These are phyloP conservation scores for Jaculus jaculus DNA, from an alignment of 2,113 vertebrate species.

Conservation along the genomic window DNA sequence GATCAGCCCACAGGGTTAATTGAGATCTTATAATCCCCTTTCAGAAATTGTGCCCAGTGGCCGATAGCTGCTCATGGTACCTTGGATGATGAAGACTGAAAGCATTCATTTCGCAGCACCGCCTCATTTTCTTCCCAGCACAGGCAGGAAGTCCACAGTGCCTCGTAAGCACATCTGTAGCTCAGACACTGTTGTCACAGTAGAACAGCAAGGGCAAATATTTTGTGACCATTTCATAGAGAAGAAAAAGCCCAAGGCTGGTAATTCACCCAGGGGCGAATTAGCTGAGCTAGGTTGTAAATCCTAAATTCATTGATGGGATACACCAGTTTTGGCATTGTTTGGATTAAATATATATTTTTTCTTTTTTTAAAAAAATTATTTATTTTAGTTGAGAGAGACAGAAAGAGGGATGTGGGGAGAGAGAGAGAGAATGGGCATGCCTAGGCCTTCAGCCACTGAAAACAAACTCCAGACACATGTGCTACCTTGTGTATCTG, in stretches of 20 bases:
- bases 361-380: too few species aligned
- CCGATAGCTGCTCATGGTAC: neutral
- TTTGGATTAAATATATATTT: too few species aligned
- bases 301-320: neutral
- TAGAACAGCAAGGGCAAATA: neutral
- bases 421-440: too few species aligned
- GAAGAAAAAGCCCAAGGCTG: neutral
- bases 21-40: neutral
- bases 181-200: neutral
- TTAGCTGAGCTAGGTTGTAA: constrained; percentile 19
- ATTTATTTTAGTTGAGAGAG: too few species aligned
- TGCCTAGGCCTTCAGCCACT: too few species aligned
- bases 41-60: neutral
- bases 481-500: too few species aligned
- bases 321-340: neutral
- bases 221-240: constrained; percentile 18
- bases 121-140: neutral
- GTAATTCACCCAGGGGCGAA: neutral
- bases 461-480: too few species aligned
- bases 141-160: neutral
- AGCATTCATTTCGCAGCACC: too few species aligned
- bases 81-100: neutral
- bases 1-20: neutral
- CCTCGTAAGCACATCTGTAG: neutral
- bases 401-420: too few species aligned